Percentiles rank a stretch among this genome's conserved stretches.
Evolutionary conservation across 2,113 vertebrate species (phyloP).

Genomic region (Oenanthe melanoleuca): DNA sequence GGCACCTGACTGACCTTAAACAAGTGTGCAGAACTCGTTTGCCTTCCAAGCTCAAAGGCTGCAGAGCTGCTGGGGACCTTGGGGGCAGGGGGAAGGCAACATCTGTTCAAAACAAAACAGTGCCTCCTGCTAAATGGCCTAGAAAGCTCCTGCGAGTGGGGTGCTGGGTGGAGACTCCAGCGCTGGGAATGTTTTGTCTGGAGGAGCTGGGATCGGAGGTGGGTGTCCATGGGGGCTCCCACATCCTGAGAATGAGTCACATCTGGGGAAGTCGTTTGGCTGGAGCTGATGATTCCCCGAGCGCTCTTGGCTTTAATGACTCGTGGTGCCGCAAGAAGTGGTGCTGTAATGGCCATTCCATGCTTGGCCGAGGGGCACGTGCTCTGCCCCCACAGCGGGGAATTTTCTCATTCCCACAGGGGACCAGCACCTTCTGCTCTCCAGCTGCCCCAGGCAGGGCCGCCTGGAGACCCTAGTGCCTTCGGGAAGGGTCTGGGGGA

Average conservation of each 20-base stretch:
- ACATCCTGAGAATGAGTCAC: slow-evolving; percentile 89
- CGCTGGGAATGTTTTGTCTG: slow-evolving; percentile 84
- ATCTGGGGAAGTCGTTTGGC: slow-evolving; percentile 94
- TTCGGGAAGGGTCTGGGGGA: background rate
- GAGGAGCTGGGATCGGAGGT: slow-evolving; percentile 70
- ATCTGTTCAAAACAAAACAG: slow-evolving; percentile 84
- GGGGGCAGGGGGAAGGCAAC: slow-evolving; percentile 62
- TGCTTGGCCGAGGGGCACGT: slow-evolving; percentile 41
- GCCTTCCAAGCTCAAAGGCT: slow-evolving; percentile 39
- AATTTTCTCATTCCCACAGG: slow-evolving; percentile 22
- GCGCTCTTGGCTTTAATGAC: slow-evolving; percentile 88
- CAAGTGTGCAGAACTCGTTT: slow-evolving; percentile 70
- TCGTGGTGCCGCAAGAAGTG: slow-evolving; percentile 89
- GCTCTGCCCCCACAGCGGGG: background rate
- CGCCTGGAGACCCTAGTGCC: slow-evolving; percentile 1
- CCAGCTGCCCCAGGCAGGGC: background rate
- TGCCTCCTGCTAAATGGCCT: slow-evolving; percentile 84
- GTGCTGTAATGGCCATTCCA: slow-evolving; percentile 76
- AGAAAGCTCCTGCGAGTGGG: slow-evolving; percentile 76
- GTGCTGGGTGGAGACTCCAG: slow-evolving; percentile 73
- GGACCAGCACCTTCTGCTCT: background rate
- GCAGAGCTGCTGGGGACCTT: slow-evolving; percentile 28
- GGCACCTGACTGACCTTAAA: slow-evolving; percentile 54
- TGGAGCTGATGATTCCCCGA: slow-evolving; percentile 80
- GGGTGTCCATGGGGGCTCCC: slow-evolving; percentile 79